Base-by-base conservation (phyloP, 2,888 invertebrate species). In the Muscina levida region DNA sequence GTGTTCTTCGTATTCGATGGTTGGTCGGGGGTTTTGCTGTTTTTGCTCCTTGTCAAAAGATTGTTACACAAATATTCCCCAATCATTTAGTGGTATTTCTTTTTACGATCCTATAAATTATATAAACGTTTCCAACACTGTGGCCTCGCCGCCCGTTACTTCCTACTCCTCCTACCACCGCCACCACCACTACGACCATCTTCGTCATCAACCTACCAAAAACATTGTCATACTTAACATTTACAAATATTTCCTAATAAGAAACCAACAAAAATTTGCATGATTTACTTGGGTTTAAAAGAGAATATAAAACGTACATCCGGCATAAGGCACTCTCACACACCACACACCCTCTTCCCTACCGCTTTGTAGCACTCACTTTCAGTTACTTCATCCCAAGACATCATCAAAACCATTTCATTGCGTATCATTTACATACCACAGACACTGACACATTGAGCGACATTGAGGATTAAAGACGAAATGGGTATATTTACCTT, bases 51-150 rank as follows among this genome's bases (percentile, higher is more conserved):
- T 48, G 17, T 53, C 53, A 22, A 59, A 24, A 59, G 19, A 22
- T 22, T 42, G 42, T 42, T 42, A 37, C 42, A 22, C 13, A 42
- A 62, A 62, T 62, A 42, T 39, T 62, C 62, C 62, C 62, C 62
- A 78, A 78, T 73, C 72, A 77, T 81, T 77, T 77, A 65, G 72
- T 56, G 62, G 72, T 71, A 67, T 74, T 65, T 66, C 37, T 26
- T 66, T 77, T 81, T 72, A 81, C 68, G 74, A 77, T 72, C 81
- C 57, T 65, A 77, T 81, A 81, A 81, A 77, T 77, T 77, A 75
- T 59, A 67, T 71, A 67, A 81, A 70, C 46, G 26, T 15, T 72
- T 17, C n/a, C 53, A 51, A 56, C 39, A 46, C 22, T 15, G 24
- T 31, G 8, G 31, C 31, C 31, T n/a, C n/a, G n/a, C n/a, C n/a